Base-by-base conservation (phyloP, 2,888 invertebrate genomes). In the Agrotis clavis region DNA sequence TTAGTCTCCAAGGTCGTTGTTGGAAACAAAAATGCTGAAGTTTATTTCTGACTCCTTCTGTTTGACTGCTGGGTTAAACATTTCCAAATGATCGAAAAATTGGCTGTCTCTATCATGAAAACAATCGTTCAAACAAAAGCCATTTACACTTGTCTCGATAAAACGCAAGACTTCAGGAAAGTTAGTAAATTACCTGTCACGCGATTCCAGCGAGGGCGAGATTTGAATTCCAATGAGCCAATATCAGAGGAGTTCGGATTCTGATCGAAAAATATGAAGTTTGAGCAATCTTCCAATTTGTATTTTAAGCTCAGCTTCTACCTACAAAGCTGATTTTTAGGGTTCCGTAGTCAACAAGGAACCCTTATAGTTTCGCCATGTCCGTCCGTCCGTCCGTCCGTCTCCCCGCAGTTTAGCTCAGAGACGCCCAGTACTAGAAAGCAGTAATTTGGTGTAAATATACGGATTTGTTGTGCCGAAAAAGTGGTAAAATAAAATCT, bases 171-270 rank as follows among this genome's bases (percentile, higher is more conserved):
- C 41, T 48, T 53, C 60, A 79, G 30, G 11, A 48, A 82, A 79
- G 70, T 80, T 77, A 80, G 61, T 71, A 85, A 88, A 87, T 86
- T 86, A 86, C 82, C 81, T 84, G 83, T 79, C 81, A 83, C 74
- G 81, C 79, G 71, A 83, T 79, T 81, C 77, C 53, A 69, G 69
- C 57, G 59, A 71, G 74, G 25, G 67, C 83, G 77, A 73, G 79
- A 78, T 83, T 76, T 79, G 87, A 86, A 87, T 88, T 77, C 73
- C 80, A 85, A 87, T 86, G 84, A 84, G 79, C 65, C 63, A 65
- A 82, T 77, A 79, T 74, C 62, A 59, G 50, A 68, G 50, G 41
- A 60, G 50, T 51, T 35, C 9, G 61, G 63, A 54, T 66, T 63
- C 63, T 45, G 59, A 70, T 59, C 54, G 60, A 64, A 67, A 70